These are phyloP conservation scores for Drosophila takahashii DNA, from an alignment of 1,140 invertebrate species.

Conservation along the genomic window DNA sequence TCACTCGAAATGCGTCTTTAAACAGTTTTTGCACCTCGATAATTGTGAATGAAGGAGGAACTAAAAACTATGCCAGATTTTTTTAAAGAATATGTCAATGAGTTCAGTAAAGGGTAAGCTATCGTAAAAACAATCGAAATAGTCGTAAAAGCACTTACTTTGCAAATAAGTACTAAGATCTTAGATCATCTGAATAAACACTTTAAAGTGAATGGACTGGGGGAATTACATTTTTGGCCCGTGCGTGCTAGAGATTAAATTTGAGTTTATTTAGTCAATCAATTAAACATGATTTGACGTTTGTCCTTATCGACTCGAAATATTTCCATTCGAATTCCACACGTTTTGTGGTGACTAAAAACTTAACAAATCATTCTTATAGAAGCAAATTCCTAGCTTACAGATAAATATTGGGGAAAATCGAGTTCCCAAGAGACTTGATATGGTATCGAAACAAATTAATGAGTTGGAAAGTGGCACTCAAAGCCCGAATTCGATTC, in stretches of 20 bases:
- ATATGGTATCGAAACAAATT: not conserved
- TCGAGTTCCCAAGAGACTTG: not conserved
- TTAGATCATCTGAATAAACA: not conserved
- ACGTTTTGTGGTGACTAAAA: not conserved
- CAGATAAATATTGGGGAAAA: constrained; percentile 3
- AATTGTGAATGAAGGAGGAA: not conserved
- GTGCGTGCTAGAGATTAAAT: not conserved
- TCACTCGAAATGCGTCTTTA: constrained; percentile 3
- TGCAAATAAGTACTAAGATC: not conserved
- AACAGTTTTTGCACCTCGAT: not conserved
- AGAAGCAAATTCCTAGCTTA: not conserved
- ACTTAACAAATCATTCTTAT: constrained; percentile 16
- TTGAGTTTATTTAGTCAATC: constrained; percentile 12
- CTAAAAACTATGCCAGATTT: not conserved
- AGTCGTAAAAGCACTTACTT: not conserved
- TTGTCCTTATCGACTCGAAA: constrained; percentile 5
- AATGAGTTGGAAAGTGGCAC: not conserved
- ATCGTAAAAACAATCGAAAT: not conserved
- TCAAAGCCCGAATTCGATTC: not conserved
- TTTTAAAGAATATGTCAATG: not conserved
- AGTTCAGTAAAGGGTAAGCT: not conserved
- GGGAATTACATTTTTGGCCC: not conserved
- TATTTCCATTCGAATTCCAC: constrained; percentile 10
- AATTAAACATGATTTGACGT: not conserved
- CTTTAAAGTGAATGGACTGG: not conserved